phyloP scores from a whole-genome alignment of 2,113 vertebrate genomes.

The Amblyornis subalaris region DNA sequence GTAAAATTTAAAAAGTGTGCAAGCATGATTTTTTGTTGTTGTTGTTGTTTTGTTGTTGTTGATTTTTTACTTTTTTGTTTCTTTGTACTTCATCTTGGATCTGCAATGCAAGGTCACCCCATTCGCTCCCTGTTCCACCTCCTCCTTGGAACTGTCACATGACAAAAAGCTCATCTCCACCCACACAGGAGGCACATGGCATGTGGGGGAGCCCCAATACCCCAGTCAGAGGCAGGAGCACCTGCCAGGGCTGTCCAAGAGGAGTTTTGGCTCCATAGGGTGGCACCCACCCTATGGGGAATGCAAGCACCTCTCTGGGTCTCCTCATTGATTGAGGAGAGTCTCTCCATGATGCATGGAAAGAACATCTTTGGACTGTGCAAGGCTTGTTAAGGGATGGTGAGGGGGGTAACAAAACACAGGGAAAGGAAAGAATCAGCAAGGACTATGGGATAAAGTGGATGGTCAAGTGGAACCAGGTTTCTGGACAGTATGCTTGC shows the following conservation, averaged over 20 bases:
- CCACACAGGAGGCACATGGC: not conserved
- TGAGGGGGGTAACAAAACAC: not conserved
- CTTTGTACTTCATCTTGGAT: not conserved
- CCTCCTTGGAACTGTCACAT: not conserved
- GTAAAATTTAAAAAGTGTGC: not conserved
- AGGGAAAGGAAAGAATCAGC: not conserved
- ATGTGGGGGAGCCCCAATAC: not conserved
- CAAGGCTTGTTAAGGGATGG: not conserved
- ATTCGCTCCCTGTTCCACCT: not conserved
- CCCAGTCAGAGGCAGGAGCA: not conserved
- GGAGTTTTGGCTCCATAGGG: not conserved
- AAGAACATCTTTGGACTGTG: not conserved
- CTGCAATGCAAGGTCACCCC: not conserved
- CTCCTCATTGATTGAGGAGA: not conserved
- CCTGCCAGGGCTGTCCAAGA: not conserved
- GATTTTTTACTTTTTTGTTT: rapidly evolving
- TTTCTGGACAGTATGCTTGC: not conserved
- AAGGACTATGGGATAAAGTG: not conserved
- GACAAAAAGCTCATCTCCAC: not conserved
- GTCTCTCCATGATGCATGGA: not conserved
- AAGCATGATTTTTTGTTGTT: not conserved
- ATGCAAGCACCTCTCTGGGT: not conserved
- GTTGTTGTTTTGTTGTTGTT: too few relatives aligned
- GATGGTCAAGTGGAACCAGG: not conserved
- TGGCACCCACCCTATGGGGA: not conserved